phyloP scores from a whole-genome alignment of 2,113 vertebrate genomes.

The Paedocypris sp. region DNA sequence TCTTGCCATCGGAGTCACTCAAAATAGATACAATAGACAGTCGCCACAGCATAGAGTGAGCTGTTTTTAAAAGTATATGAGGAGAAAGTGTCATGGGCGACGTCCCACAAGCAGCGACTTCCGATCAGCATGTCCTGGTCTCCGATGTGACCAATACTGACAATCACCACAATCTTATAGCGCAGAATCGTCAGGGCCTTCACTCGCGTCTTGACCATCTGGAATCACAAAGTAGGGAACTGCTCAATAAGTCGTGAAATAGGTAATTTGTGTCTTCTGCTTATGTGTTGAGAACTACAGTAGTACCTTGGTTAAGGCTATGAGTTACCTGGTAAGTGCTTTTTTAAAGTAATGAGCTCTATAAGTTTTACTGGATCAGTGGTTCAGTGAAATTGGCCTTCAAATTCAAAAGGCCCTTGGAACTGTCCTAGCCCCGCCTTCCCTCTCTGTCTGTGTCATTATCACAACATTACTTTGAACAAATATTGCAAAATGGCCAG shows the following conservation, averaged over 20 bases:
- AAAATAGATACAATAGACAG: constrained; percentile 72
- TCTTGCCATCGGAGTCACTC: constrained; percentile 59
- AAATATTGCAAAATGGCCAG: too few species aligned
- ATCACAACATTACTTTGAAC: too few species aligned
- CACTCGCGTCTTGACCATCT: constrained; percentile 73
- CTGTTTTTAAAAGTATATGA: constrained; percentile 71
- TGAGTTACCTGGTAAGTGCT: too few species aligned
- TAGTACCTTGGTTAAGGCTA: too few species aligned
- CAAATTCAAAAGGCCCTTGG: too few species aligned
- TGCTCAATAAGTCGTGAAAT: background rate
- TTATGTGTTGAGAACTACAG: background rate
- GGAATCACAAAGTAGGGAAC: background rate
- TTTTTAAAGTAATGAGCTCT: too few species aligned
- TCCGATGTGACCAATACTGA: constrained; percentile 69
- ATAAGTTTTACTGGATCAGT: too few species aligned
- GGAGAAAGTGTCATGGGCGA: constrained; percentile 60
- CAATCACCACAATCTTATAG: constrained; percentile 74
- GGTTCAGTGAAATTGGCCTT: too few species aligned
- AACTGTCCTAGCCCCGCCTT: too few species aligned
- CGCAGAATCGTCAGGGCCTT: constrained; percentile 74
- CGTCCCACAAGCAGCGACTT: constrained; percentile 83
- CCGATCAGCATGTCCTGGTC: constrained; percentile 69
- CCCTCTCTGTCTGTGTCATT: too few species aligned
- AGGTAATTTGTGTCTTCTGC: background rate
- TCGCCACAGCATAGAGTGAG: constrained; percentile 74